Base-by-base conservation (phyloP, 2,888 invertebrate species). In the Diarsia mendica region DNA sequence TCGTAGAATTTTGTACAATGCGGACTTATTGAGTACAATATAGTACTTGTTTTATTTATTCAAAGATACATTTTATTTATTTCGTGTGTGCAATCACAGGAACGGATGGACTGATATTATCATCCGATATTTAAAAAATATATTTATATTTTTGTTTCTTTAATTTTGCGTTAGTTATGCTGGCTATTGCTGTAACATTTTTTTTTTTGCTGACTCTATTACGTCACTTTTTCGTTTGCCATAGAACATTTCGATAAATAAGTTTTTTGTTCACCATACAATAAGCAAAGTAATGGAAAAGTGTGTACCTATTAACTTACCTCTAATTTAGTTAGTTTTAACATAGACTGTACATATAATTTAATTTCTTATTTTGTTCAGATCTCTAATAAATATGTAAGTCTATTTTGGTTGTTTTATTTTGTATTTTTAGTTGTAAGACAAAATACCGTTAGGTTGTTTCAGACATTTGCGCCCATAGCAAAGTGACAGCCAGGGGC, bases 351-450 rank as follows among this genome's bases (percentile, higher is more conserved):
- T 96, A 96, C 96, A 96, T 96, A 96, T 96, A 96, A 96, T 96
- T 96, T 96, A 95, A 96, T 96, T 96, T 96, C 96, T 95, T 96
- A 96, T 96, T 96, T 96, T 96, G 96, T 96, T 96, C 96, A 96
- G 96, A 96, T 96, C 96, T 96, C 96, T 96, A 96, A 96, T 96
- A 96, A 96, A 96, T 95, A 96, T 95, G 95, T 96, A 96, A 96
- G 96, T 96, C 96, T 96, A 96, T 89, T 87, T 88, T 87, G 85
- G 88, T 90, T 89, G 86, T 89, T 88, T 88, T 88, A 75, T 83
- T 85, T 84, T 39, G n/a, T 15, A 46, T 75, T 48, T 67, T 53
- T 65, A 51, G 48, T 58, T 61, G 23, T 70, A 69, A 23, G 11
- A 11, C 23, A 53, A n/a, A 53, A 10, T 18, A 10, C 53, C 10